Base-by-base conservation (phyloP, 2,797 vertebrate species). In the Tachyglossus aculeatus region DNA sequence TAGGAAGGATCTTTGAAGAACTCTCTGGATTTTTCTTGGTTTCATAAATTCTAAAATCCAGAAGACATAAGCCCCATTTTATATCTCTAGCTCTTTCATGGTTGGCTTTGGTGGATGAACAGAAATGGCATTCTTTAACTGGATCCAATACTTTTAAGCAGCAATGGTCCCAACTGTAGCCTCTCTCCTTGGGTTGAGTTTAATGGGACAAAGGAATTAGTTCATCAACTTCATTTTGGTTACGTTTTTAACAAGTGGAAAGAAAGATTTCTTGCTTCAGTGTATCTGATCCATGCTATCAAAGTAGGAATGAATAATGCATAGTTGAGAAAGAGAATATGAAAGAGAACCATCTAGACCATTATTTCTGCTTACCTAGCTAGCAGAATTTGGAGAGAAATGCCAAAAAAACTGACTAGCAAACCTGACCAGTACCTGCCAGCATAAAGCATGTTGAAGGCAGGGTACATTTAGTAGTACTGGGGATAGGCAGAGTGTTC, bases 221-320 rank as follows among this genome's bases (percentile, higher is more conserved):
- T 38, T 47, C 16, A 65, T 58, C 15, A 65, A 44, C 47, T 65
- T 79, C 4, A 48, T 40, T 65, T 70, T 57, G 48, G 25, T 60
- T n/a, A 55, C 25, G n/a, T 37, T 65, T 74, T 71, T 62, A 45
- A 74, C 24, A 71, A 75, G 53, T 38, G 15, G n/a, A 68, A 64
- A 76, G 13, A 32, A 48, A 56, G 29, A 1, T 68, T 57, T 77
- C 50, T 57, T 65, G 58, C 15, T 77, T 68, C 60, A 73, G 36
- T 48, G 63, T 54, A 3, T 63, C 27, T 61, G 16, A 57, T 58
- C 18, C 69, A 9, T 67, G 33, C 50, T 73, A 61, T 60, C 61
- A 76, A 77, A 77, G 27, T 22, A 67, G 25, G 15, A 51, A 19
- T 73, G 74, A 56, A 50, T 70, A 61, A 68, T 57, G 31, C 15